Evolutionary conservation across 1,140 invertebrate species (phyloP).

Genomic region (Nasonia giraulti): DNA sequence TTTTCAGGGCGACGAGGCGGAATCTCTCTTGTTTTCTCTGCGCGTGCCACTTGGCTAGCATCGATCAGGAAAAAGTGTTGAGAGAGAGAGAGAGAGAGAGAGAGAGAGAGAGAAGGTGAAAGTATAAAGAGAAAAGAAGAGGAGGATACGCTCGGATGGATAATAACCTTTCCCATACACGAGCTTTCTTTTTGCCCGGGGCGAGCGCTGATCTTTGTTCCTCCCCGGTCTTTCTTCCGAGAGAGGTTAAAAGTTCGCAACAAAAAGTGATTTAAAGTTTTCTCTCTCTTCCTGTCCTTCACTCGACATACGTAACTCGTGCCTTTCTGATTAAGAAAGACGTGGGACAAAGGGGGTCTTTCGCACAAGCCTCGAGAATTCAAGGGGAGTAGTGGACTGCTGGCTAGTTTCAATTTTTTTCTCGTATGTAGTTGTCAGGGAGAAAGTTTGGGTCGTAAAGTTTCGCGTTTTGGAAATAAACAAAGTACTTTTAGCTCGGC

Average conservation of each 20-base stretch:
- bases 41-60: not conserved
- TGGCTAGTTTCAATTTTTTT: not conserved
- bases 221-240: not conserved
- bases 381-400: not conserved
- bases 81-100: not conserved
- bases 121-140: not conserved
- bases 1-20: not conserved
- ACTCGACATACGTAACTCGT: not conserved
- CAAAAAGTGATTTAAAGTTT: conserved; percentile 5
- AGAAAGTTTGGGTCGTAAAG: not conserved
- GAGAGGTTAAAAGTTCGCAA: not conserved
- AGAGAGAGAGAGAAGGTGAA: not conserved
- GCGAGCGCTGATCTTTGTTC: not conserved
- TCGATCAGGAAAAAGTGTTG: not conserved
- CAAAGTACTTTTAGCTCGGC: no score
- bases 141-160: not conserved
- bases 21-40: not conserved
- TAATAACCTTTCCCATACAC: not conserved
- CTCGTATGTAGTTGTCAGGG: not conserved
- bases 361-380: not conserved
- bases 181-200: not conserved
- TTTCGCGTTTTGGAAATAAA: no score
- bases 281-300: not conserved
- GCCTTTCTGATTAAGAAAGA: not conserved
- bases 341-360: not conserved